These are phyloP conservation scores for Sarcophaga bullata DNA, from an alignment of 1,140 invertebrate species.

Conservation along the genomic window DNA sequence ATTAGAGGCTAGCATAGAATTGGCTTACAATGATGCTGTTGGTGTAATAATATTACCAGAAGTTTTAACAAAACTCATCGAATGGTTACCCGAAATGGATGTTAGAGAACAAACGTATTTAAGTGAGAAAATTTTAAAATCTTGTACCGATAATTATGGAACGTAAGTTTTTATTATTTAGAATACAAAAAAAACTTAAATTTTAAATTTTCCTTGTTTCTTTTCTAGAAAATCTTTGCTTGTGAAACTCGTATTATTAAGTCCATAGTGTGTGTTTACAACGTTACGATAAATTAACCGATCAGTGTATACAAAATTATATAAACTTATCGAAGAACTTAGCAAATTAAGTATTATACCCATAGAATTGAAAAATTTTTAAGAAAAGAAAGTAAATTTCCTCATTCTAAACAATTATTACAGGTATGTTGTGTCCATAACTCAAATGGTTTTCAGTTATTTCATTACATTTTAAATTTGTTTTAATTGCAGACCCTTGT, in stretches of 20 bases:
- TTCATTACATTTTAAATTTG: not conserved
- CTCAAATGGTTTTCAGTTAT: not conserved
- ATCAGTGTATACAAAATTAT: constrained; percentile 66
- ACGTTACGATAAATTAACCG: constrained; percentile 52
- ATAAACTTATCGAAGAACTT: constrained; percentile 71
- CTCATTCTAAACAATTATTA: constrained; percentile 58
- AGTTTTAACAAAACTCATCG: constrained; percentile 56
- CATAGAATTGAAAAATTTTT: constrained; percentile 69
- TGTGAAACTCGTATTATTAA: constrained; percentile 65
- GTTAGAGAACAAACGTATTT: constrained; percentile 66
- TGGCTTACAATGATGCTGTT: constrained; percentile 64
- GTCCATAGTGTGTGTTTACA: constrained; percentile 63
- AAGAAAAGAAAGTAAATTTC: constrained; percentile 54
- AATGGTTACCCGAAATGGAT: constrained; percentile 65
- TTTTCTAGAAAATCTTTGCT: constrained; percentile 64
- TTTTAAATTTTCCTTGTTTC: constrained; percentile 40
- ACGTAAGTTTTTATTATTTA: constrained; percentile 56
- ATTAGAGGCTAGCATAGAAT: constrained; percentile 62
- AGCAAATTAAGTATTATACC: constrained; percentile 71
- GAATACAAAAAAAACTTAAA: constrained; percentile 27
- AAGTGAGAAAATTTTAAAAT: constrained; percentile 59
- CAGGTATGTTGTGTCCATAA: constrained; percentile 47
- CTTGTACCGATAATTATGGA: constrained; percentile 66
- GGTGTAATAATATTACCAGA: constrained; percentile 56
- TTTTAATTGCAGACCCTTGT: constrained; percentile 52